Evolutionary conservation across 2,888 invertebrate genomes (phyloP), one percentile per base, ranked within the genome.

Genomic region (Meteorus colon): DNA sequence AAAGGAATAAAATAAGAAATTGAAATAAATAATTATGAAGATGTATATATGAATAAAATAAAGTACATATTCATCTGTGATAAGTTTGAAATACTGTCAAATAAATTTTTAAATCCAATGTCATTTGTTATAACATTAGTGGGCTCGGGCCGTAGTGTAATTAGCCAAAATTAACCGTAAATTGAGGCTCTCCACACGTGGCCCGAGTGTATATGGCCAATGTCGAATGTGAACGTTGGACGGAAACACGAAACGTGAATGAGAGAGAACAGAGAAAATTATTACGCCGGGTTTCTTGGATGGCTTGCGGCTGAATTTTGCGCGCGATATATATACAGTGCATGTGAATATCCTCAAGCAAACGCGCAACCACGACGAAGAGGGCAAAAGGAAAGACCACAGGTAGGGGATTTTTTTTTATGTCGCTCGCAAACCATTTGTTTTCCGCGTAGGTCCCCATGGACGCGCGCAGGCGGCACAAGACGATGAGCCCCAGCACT

Each of bases 111-210:
- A 67, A 67, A 27, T 29, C 41, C 67, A 48, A 48, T 67, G 67
- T 48, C 67, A 48, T 67, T 67, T 67, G 29, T 67, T 55, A 55
- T 55, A 55, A 62, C 31, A 62, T 62, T 62, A 29, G 62, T 65
- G 65, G 65, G 37, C 37, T 37, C 12, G 65, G 41, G 41, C 41
- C 41, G 65, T 24, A 65, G 65, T 41, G 72, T 62, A 76, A 76
- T 76, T 76, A 71, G 62, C 55, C 34, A 67, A 72, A 76, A 76
- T 76, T 72, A 62, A 51, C 66, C 59, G 65, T 75, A 67, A 72
- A 74, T 74, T 74, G 63, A 62, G 41, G 68, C 63, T 48, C 68
- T 74, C 68, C 74, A 37, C 45, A 67, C 41, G 48, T 67, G 67
- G 67, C 29, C 67, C 37, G 29, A 67, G 51, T 62, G 67, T 60